These are phyloP conservation scores for Zaprionus africanus DNA, from an alignment of 1,140 invertebrate species.

Conservation along the genomic window DNA sequence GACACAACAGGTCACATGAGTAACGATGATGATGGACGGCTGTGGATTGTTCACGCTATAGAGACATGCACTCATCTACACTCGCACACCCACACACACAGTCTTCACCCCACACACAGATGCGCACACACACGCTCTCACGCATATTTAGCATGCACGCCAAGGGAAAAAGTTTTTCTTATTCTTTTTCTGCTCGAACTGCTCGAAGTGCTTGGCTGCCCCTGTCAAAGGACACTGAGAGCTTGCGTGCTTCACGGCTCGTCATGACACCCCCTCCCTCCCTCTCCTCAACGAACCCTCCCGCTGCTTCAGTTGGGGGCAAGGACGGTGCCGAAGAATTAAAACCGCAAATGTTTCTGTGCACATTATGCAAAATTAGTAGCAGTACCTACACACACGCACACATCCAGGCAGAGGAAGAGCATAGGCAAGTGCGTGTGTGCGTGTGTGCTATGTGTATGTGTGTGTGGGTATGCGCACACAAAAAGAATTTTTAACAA, in stretches of 20 bases:
- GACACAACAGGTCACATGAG: background rate
- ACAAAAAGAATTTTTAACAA: constrained; percentile 79
- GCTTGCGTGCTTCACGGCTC: constrained; percentile 1
- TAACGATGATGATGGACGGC: constrained; percentile 20
- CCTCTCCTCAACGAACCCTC: background rate
- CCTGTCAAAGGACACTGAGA: constrained; percentile 33
- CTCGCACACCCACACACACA: background rate
- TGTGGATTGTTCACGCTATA: constrained; percentile 4
- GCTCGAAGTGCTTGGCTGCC: constrained; percentile 43
- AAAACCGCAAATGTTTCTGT: constrained; percentile 80
- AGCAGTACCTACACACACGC: constrained; percentile 32
- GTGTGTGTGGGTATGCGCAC: constrained; percentile 33
- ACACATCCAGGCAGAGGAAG: background rate
- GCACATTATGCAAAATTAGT: constrained; percentile 72
- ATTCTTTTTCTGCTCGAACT: constrained; percentile 53
- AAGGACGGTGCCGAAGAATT: constrained; percentile 63
- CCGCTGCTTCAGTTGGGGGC: background rate
- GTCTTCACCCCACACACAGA: background rate
- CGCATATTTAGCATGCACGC: constrained; percentile 7
- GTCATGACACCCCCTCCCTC: background rate
- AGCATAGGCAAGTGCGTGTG: constrained; percentile 8
- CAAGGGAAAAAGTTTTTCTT: constrained; percentile 42
- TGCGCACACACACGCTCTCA: background rate
- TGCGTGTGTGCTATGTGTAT: no score
- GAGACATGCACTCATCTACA: background rate